A percentile compares a stretch with the other conserved stretches of the same genome.
Evolutionary conservation across 2,888 invertebrate species (phyloP).

Genomic region (Acleris sparsana): DNA sequence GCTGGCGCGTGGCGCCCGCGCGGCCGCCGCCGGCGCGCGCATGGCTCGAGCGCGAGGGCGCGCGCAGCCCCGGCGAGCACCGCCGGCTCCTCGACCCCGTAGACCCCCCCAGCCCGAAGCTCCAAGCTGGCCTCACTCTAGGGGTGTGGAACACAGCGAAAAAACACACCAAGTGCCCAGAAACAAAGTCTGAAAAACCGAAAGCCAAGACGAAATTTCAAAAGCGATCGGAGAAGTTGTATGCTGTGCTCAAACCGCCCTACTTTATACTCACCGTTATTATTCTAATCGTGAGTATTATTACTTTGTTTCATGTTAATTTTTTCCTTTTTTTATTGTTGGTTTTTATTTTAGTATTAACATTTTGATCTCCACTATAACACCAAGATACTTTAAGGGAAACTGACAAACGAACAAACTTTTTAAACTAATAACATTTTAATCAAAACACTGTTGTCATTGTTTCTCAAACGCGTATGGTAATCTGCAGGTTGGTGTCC

Average conservation of each 20-base stretch:
- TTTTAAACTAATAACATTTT: too few relatives aligned
- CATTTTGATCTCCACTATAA: too few relatives aligned
- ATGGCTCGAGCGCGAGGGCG: conserved; percentile 64
- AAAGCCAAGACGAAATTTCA: conserved; percentile 60
- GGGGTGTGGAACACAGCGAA: conserved; percentile 50
- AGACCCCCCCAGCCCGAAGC: conserved; percentile 43
- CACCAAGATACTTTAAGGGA: too few relatives aligned
- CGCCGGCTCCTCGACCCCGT: conserved; percentile 52
- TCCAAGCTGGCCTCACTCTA: conserved; percentile 65
- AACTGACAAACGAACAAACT: too few relatives aligned
- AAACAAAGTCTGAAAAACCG: conserved; percentile 44
- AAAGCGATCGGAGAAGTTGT: conserved; percentile 62
- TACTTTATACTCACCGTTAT: conserved; percentile 73
- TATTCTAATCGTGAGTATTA: conserved; percentile 64
- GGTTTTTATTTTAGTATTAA: too few relatives aligned
- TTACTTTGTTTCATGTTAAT: not conserved
- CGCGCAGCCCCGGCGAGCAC: conserved; percentile 63
- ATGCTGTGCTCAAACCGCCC: conserved; percentile 65
- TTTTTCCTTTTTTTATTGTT: not conserved
- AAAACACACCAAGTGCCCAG: conserved; percentile 46
- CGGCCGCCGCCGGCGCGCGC: conserved; percentile 55
- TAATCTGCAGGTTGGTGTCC: conserved; percentile 54
- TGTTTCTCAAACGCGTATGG: not conserved
- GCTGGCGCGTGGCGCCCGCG: conserved; percentile 34
- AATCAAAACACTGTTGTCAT: not conserved